A percentile compares a stretch with the other conserved stretches of the same genome.
phyloP scores from a whole-genome alignment of 1,140 invertebrate genomes.

The Rhynchophorus ferrugineus region DNA sequence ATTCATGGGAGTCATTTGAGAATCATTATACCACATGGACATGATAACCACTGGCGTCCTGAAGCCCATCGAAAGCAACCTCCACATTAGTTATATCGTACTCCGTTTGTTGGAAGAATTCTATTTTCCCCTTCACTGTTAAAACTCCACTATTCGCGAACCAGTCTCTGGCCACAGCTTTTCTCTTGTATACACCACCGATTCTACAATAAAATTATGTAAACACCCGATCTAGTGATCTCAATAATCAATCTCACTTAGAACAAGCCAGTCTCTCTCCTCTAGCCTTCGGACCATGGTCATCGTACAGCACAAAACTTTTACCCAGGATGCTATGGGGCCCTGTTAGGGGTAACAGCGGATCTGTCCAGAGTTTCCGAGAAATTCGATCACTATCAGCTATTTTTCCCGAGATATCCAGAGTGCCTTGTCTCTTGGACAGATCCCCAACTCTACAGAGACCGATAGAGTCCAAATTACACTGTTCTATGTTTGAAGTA shows the following conservation, averaged over 20 bases:
- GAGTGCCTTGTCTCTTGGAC: constrained; percentile 57
- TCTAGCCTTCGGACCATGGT: constrained; percentile 75
- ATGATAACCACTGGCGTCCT: constrained; percentile 65
- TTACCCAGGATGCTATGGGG: constrained; percentile 66
- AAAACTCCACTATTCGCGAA: constrained; percentile 64
- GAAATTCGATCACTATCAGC: constrained; percentile 54
- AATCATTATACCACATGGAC: constrained; percentile 78
- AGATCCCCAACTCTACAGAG: constrained; percentile 61
- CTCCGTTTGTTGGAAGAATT: constrained; percentile 76
- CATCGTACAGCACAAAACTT: constrained; percentile 83
- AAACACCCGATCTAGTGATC: neutral
- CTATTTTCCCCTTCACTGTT: constrained; percentile 63
- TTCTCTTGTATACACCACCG: constrained; percentile 63
- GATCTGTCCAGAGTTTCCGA: constrained; percentile 72
- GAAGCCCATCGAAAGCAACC: constrained; percentile 66
- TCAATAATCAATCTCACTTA: constrained; percentile 46
- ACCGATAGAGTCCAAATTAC: constrained; percentile 46
- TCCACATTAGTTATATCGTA: constrained; percentile 76
- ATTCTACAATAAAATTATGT: constrained; percentile 44
- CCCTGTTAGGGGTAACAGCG: constrained; percentile 68
- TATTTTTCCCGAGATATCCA: constrained; percentile 68
- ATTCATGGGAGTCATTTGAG: too few species aligned
- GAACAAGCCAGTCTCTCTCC: constrained; percentile 84
- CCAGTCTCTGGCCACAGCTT: constrained; percentile 81
- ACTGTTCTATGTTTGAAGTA: constrained; percentile 37